Base-by-base conservation (phyloP, 2,888 invertebrate species). In the Dione juno region DNA sequence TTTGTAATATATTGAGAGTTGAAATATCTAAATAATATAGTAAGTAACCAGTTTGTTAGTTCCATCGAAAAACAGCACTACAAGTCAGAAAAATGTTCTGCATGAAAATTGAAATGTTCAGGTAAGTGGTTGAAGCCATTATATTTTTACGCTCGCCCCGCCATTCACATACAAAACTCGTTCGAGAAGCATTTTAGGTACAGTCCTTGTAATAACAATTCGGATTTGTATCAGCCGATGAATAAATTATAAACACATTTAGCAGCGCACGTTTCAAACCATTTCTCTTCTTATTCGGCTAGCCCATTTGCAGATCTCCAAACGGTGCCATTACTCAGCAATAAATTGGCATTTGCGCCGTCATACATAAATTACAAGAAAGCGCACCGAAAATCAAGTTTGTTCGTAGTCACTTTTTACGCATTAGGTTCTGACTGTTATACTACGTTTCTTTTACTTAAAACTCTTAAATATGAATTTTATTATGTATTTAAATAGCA, bases 311-410 rank as follows among this genome's bases (percentile, higher is more conserved):
- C 90, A 92, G 91, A 92, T 92, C 89, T 92, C 88, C 87, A 89
- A 92, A 91, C 89, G 89, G 88, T 87, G 84, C 90, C 88, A 92
- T 93, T 92, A 93, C 91, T 92, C 92, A 92, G 91, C 92, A 89
- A 92, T 92, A 93, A 92, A 92, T 92, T 92, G 92, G 92, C 89
- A 90, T 92, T 92, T 91, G 88, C 87, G 89, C 88, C 89, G 90
- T 89, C 92, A 92, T 93, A 92, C 92, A 93, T 93, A 93, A 92
- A 93, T 92, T 91, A 92, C 88, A 83, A 77, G 82, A 80, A 83
- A 82, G 89, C 86, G 84, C 87, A 86, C 85, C 84, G 87, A 88
- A 88, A 90, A 90, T 86, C 87, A 85, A 88, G 83, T 88, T 88
- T 84, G 82, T 84, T 80, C 80, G 83, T 80, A 89, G 84, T 88